Conservation (phyloP, 2,113 vertebrate genomes). For the Pseudorasbora parva region DNA sequence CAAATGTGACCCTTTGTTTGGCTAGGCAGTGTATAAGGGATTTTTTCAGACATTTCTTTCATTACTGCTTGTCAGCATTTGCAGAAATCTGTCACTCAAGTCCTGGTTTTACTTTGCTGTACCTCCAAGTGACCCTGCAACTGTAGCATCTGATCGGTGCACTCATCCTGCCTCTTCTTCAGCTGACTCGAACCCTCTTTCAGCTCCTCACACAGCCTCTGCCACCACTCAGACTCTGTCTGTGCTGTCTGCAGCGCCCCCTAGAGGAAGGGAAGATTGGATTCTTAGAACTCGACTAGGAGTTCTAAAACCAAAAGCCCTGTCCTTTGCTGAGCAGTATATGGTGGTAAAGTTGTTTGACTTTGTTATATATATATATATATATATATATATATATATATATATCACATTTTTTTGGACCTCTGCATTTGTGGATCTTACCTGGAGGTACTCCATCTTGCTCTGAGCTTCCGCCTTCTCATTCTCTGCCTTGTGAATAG, state of each 20-base stretch:
- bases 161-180: constrained; percentile 71
- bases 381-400: no score
- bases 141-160: constrained; percentile 74
- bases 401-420: not conserved
- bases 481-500: constrained; percentile 84
- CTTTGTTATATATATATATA: not conserved
- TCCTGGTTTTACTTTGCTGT: not conserved
- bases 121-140: constrained; percentile 88
- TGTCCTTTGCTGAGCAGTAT: no score
- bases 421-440: constrained; percentile 55
- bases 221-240: constrained; percentile 81
- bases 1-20: no score
- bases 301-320: not conserved
- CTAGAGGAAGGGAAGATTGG: constrained; percentile 67
- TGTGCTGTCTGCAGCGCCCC: constrained; percentile 73
- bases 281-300: not conserved
- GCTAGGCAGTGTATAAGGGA: no score
- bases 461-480: constrained; percentile 82
- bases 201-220: constrained; percentile 75
- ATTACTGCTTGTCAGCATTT: no score
- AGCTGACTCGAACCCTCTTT: constrained; percentile 71
- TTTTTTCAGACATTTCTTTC: no score
- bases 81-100: no score
- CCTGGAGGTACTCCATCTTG: constrained; percentile 83
- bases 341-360: not conserved